These are phyloP conservation scores for Cheilosia grossa DNA, from an alignment of 2,888 invertebrate genomes.

Conservation along the genomic window DNA sequence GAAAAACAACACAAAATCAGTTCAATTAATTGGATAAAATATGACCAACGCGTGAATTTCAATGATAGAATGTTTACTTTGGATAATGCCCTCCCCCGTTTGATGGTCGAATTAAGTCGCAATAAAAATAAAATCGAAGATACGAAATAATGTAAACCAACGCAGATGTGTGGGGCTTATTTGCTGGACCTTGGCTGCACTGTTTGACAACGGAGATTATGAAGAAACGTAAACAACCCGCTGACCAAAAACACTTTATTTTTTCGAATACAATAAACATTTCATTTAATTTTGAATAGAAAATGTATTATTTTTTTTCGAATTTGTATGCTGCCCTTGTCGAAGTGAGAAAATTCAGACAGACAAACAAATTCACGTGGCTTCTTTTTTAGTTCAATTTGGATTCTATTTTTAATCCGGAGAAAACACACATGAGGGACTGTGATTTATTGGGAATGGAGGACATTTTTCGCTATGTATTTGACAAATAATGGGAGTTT, in stretches of 20 bases:
- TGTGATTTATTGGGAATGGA: not conserved
- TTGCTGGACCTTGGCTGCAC: not conserved
- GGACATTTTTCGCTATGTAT: not conserved
- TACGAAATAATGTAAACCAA: not conserved
- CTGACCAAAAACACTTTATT: constrained; percentile 15
- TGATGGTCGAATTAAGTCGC: constrained; percentile 25
- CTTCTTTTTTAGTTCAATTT: constrained; percentile 10
- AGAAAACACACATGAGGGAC: constrained; percentile 11
- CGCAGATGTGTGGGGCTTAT: constrained; percentile 21
- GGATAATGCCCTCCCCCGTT: constrained; percentile 6
- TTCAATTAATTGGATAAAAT: constrained; percentile 26
- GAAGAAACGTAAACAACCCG: constrained; percentile 13
- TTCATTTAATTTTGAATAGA: not conserved
- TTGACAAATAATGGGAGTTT: too few relatives aligned
- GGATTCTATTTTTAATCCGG: constrained; percentile 19
- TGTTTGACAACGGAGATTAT: constrained; percentile 27
- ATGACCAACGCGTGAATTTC: constrained; percentile 13
- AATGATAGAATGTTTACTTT: constrained; percentile 8
- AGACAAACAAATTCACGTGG: constrained; percentile 5
- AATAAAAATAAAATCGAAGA: not conserved
- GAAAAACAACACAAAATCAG: constrained; percentile 2
- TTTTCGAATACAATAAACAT: constrained; percentile 33
- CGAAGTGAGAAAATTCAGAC: not conserved
- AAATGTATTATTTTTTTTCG: not conserved
- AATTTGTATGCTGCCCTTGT: constrained; percentile 6